These are phyloP conservation scores for Drosophila azteca DNA, from an alignment of 1,140 invertebrate genomes.

Conservation along the genomic window DNA sequence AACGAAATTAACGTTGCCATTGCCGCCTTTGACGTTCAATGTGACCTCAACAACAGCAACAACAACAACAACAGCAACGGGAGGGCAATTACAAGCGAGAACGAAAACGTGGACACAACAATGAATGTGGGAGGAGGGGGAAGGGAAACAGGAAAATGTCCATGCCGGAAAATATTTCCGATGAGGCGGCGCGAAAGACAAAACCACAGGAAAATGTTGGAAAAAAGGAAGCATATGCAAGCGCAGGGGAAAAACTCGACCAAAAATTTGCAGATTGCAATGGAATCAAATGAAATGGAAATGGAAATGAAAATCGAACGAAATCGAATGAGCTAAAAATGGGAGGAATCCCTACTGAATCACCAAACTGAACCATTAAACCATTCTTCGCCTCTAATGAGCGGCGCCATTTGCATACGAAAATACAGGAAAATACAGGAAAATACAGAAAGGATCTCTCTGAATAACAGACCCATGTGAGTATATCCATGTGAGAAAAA, in stretches of 20 bases:
- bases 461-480: too few relatives aligned
- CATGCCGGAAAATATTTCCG: constrained; percentile 34
- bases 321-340: not conserved
- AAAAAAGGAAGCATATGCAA: constrained; percentile 36
- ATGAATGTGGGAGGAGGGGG: not conserved
- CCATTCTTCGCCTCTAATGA: too few relatives aligned
- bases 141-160: constrained; percentile 44
- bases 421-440: too few relatives aligned
- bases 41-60: constrained; percentile 67
- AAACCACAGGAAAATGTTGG: constrained; percentile 17
- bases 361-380: too few relatives aligned
- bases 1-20: constrained; percentile 73
- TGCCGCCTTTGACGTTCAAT: constrained; percentile 75
- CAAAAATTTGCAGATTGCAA: constrained; percentile 26
- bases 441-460: too few relatives aligned
- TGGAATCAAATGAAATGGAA: constrained; percentile 19
- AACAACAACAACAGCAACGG: constrained; percentile 36
- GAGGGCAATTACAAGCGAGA: constrained; percentile 36
- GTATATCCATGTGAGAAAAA: too few relatives aligned
- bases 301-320: constrained; percentile 3
- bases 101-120: constrained; percentile 14
- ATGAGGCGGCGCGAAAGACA: constrained; percentile 16
- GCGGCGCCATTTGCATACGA: too few relatives aligned
- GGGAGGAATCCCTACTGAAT: not conserved
- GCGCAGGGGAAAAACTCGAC: not conserved